Evolutionary conservation across 2,113 vertebrate genomes (phyloP).

Genomic region (Melozone crissalis): DNA sequence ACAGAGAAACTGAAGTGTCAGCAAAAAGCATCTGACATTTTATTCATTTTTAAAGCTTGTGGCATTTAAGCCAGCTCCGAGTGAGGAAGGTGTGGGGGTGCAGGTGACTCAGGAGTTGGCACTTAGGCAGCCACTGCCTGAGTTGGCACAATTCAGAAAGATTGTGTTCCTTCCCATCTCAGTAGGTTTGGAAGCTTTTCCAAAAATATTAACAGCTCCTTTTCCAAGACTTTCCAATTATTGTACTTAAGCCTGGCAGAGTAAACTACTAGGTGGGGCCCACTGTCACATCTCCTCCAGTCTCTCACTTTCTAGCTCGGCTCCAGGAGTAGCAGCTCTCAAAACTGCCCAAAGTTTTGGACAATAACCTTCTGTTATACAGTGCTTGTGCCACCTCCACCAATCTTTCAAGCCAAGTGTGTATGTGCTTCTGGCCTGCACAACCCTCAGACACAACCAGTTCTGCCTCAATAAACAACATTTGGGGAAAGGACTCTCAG

Average conservation of each 20-base stretch:
- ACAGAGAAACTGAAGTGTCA: neutral
- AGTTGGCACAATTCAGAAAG: neutral
- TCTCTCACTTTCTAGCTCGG: neutral
- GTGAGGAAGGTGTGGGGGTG: neutral
- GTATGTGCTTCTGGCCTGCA: neutral
- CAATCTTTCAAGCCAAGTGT: neutral
- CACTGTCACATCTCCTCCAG: neutral
- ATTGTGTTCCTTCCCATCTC: neutral
- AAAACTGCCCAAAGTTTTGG: neutral
- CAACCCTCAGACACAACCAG: neutral
- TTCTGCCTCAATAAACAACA: neutral
- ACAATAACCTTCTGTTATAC: neutral
- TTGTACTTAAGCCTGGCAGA: neutral
- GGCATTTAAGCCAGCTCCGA: neutral
- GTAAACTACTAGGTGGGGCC: neutral
- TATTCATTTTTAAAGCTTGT: neutral
- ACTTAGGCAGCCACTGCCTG: neutral
- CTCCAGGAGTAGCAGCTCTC: neutral
- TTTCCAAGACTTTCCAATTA: neutral
- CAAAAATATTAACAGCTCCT: neutral
- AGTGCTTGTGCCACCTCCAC: neutral
- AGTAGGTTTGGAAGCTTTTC: neutral
- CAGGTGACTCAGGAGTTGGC: conserved; percentile 18
- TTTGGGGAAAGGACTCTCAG: neutral
- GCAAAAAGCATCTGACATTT: neutral